Conservation (phyloP, 2,888 invertebrate species). For the Nowickia ferox region DNA sequence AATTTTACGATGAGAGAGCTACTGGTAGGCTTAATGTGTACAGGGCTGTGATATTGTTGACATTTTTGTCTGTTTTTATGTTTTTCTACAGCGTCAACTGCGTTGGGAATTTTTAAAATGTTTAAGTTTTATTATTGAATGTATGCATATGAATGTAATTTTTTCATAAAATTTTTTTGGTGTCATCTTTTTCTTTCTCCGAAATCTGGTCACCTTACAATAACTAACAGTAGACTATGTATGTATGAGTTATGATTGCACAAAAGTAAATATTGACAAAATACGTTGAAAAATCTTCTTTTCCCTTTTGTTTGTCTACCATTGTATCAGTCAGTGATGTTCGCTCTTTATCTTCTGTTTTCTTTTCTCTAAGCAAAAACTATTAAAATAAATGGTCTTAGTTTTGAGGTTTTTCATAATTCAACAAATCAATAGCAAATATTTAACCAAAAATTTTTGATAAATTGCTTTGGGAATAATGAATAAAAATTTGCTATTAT, state of each 20-base stretch:
- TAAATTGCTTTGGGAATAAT: slow-evolving; percentile 6
- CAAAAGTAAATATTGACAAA: slow-evolving; percentile 4
- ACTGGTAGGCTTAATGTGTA: too few species aligned
- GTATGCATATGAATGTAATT: too few species aligned
- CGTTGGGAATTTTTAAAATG: too few species aligned
- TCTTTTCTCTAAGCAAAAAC: neutral
- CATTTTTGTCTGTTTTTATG: too few species aligned
- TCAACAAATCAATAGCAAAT: slow-evolving; percentile 33
- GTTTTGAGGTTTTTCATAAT: neutral
- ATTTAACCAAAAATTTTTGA: slow-evolving; percentile 41
- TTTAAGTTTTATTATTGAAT: too few species aligned
- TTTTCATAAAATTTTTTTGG: too few species aligned
- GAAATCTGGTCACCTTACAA: too few species aligned
- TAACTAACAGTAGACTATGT: slow-evolving; percentile 11
- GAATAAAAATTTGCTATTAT: slow-evolving; percentile 1
- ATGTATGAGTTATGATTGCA: slow-evolving; percentile 31
- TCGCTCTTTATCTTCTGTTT: neutral
- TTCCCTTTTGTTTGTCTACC: slow-evolving; percentile 35
- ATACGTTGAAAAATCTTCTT: slow-evolving; percentile 8
- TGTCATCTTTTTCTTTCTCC: too few species aligned
- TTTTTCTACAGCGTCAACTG: too few species aligned
- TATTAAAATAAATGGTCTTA: slow-evolving; percentile 50
- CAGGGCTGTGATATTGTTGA: too few species aligned
- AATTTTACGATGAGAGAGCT: too few species aligned
- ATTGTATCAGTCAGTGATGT: slow-evolving; percentile 48